Evolutionary conservation across 2,888 invertebrate genomes (phyloP).

Genomic region (Spisula subtruncata): DNA sequence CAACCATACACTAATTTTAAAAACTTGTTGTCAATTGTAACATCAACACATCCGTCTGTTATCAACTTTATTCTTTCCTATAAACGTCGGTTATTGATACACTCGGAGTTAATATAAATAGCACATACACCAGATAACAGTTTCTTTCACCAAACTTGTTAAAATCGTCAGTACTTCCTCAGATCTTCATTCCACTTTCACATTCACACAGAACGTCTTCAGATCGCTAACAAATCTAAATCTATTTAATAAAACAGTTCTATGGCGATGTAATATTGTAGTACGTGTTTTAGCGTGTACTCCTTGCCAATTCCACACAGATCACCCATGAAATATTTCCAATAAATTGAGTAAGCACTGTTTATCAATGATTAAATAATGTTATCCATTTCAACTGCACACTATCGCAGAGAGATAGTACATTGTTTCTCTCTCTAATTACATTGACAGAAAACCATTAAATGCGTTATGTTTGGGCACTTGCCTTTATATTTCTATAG

Average conservation of each 20-base stretch:
- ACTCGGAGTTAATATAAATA: background rate
- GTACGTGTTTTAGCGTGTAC: background rate
- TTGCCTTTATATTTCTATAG: background rate
- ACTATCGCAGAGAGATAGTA: constrained; percentile 14
- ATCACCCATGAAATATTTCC: background rate
- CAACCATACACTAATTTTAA: background rate
- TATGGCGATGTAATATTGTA: background rate
- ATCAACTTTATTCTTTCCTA: no score
- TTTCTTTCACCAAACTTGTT: background rate
- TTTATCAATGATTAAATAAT: constrained; percentile 19
- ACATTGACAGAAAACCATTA: background rate
- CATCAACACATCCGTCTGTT: background rate
- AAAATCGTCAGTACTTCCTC: no score
- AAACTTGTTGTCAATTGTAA: background rate
- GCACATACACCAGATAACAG: background rate
- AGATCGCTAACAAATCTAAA: no score
- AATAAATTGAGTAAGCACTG: constrained; percentile 10
- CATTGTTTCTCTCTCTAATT: background rate
- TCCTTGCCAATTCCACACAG: background rate
- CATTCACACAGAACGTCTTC: background rate
- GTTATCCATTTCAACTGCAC: constrained; percentile 12
- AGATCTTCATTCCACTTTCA: no score
- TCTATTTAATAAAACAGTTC: constrained; percentile 3
- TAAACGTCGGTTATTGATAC: no score
- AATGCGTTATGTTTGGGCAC: background rate